A percentile compares a stretch with the other conserved stretches of the same genome.
Conservation (phyloP, 1,140 invertebrate species). For the Cephus cinctus region DNA sequence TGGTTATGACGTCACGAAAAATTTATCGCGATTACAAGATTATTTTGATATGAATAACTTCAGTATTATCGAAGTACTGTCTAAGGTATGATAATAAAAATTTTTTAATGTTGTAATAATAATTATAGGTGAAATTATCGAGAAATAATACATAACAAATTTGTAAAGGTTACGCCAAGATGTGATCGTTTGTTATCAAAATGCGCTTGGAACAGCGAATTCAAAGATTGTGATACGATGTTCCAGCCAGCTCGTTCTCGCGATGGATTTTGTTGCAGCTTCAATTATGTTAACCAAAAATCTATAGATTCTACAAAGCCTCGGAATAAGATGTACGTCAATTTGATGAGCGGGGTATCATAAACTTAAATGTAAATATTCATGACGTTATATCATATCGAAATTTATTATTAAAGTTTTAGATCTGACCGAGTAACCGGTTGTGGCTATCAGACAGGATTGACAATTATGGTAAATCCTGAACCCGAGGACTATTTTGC, state of each 20-base stretch:
- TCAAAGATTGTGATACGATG: conserved; percentile 58
- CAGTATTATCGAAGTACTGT: conserved; percentile 33
- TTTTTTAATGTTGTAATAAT: conserved; percentile 9
- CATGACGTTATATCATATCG: too few species aligned
- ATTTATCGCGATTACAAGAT: conserved; percentile 38
- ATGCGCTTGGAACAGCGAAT: conserved; percentile 67
- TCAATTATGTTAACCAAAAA: conserved; percentile 57
- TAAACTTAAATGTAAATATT: too few species aligned
- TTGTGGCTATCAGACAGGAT: conserved; percentile 65
- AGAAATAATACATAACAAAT: too few species aligned
- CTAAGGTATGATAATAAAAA: conserved; percentile 31
- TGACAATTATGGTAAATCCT: conserved; percentile 58
- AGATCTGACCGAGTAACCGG: conserved; percentile 40
- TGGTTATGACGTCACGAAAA: conserved; percentile 19
- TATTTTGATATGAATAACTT: conserved; percentile 49
- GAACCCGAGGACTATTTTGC: conserved; percentile 35
- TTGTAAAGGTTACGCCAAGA: conserved; percentile 45
- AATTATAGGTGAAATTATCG: too few species aligned
- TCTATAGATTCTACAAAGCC: too few species aligned
- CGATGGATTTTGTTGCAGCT: conserved; percentile 64
- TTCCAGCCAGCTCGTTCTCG: conserved; percentile 60
- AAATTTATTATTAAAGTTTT: neutral
- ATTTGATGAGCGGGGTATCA: too few species aligned
- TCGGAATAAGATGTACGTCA: too few species aligned
- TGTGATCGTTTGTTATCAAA: conserved; percentile 58